Percentiles rank a stretch among this genome's conserved stretches.
phyloP scores from a whole-genome alignment of 2,113 vertebrate species.

The Callipepla squamata region DNA sequence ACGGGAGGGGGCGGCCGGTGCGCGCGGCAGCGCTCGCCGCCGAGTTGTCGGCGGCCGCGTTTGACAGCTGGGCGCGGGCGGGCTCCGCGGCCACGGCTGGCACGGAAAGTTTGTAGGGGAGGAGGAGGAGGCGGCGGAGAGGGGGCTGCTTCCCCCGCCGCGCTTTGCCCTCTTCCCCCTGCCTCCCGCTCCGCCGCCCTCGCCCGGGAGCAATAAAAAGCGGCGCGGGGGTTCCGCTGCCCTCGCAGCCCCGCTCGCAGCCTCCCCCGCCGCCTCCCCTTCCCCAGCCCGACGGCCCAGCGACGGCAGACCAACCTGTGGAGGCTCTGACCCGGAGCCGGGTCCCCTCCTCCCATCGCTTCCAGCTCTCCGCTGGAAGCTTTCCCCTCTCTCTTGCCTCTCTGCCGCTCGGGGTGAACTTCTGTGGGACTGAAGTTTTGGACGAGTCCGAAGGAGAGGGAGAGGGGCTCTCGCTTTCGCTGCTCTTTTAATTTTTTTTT shows the following conservation, averaged over 20 bases:
- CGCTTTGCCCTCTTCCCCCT: not conserved
- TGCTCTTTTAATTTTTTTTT: not conserved
- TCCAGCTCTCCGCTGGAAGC: slow-evolving; percentile 11
- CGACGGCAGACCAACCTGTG: slow-evolving; percentile 59
- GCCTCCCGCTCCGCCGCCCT: not conserved
- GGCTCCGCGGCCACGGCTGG: slow-evolving; percentile 34
- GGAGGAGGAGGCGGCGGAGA: not conserved
- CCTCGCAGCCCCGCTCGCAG: not conserved
- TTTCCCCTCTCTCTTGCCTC: not conserved
- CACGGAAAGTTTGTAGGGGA: not conserved
- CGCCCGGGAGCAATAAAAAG: slow-evolving; percentile 1
- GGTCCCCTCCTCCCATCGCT: slow-evolving; percentile 48
- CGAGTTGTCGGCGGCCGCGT: slow-evolving; percentile 69
- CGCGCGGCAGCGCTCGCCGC: slow-evolving; percentile 9
- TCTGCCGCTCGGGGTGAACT: not conserved
- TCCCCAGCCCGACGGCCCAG: not conserved
- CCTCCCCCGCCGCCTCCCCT: not conserved
- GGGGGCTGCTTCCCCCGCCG: not conserved
- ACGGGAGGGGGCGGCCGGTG: not conserved
- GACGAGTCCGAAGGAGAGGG: not conserved
- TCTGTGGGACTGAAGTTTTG: slow-evolving; percentile 37
- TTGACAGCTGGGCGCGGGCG: slow-evolving; percentile 75
- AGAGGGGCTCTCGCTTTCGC: not conserved
- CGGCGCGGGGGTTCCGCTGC: not conserved
- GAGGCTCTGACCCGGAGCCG: slow-evolving; percentile 41